Evolutionary conservation across 2,113 vertebrate species (phyloP).

Genomic region (Pseudonaja textilis): DNA sequence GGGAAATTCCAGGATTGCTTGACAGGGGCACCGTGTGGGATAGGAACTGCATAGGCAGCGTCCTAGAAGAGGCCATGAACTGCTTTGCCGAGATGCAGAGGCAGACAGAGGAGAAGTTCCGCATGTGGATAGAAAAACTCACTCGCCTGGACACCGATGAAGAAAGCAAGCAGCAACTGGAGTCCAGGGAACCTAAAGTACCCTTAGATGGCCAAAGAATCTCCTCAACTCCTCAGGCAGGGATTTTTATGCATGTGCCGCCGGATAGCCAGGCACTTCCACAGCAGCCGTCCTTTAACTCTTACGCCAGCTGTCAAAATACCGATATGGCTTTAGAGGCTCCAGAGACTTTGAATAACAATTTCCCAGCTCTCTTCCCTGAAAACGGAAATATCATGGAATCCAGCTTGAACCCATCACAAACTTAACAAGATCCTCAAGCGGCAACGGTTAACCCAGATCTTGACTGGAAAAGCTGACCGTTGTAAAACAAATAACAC

Average conservation of each 20-base stretch:
- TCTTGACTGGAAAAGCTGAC: constrained; percentile 50
- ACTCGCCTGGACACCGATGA: constrained; percentile 82
- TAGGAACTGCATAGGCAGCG: constrained; percentile 87
- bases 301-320: constrained; percentile 74
- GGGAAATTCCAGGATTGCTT: constrained; percentile 87
- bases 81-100: constrained; percentile 91
- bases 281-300: constrained; percentile 74
- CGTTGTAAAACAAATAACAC: constrained; percentile 45
- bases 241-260: constrained; percentile 77
- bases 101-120: constrained; percentile 91
- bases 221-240: constrained; percentile 69
- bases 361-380: constrained; percentile 70
- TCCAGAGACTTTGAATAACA: constrained; percentile 71
- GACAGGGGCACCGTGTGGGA: constrained; percentile 83
- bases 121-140: constrained; percentile 88
- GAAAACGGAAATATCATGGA: constrained; percentile 80
- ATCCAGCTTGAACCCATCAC: constrained; percentile 76
- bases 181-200: constrained; percentile 75
- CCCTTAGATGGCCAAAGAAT: constrained; percentile 72
- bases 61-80: constrained; percentile 91
- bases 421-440: constrained; percentile 64
- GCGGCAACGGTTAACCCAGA: constrained; percentile 43
- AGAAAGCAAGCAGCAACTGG: constrained; percentile 84
- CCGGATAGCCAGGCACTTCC: constrained; percentile 73
- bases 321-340: constrained; percentile 67